Base-by-base conservation (phyloP, 2,888 invertebrate species). In the Flabesymbios commensalis region DNA sequence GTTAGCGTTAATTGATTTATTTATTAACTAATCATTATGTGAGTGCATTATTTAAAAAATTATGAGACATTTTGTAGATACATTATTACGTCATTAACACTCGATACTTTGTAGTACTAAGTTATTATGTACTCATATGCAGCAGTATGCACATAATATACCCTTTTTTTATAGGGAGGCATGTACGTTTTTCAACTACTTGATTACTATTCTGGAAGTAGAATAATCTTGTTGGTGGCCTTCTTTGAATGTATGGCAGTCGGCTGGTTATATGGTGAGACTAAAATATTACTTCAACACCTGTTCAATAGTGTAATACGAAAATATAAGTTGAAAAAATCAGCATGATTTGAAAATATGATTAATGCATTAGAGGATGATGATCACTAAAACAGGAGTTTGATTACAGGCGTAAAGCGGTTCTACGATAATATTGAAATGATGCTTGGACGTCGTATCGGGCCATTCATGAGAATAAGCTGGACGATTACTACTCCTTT, bases 371-470 rank as follows among this genome's bases (percentile, higher is more conserved):
- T n/a, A n/a, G n/a, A n/a, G n/a, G n/a, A n/a, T n/a, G n/a, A n/a
- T n/a, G n/a, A n/a, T n/a, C n/a, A n/a, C n/a, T n/a, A n/a, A n/a
- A n/a, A n/a, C n/a, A n/a, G n/a, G n/a, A n/a, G n/a, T n/a, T n/a
- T n/a, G n/a, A n/a, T n/a, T n/a, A n/a, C 51, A 55, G 57, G 54
- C 17, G 88, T 90, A 0, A 88, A 90, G 75, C 87, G 90, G 63
- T 92, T 92, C 78, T 87, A 90, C 61, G 86, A 88, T 63, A 90
- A 93, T 74, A 89, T 93, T 41, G 88, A 90, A 76, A 85, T 87
- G 71, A 93, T 93, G 93, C 89, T 91, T 66, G 92, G 92, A 24
- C 86, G 83, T 72, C 78, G 82, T 17, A 75, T 78, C 7, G 83
- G 83, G 56, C 84, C 83, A 1, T 87, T 85, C 84, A 84, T 87